Conservation (phyloP, 2,797 vertebrate genomes). For the Chaetophractus vellerosus region DNA sequence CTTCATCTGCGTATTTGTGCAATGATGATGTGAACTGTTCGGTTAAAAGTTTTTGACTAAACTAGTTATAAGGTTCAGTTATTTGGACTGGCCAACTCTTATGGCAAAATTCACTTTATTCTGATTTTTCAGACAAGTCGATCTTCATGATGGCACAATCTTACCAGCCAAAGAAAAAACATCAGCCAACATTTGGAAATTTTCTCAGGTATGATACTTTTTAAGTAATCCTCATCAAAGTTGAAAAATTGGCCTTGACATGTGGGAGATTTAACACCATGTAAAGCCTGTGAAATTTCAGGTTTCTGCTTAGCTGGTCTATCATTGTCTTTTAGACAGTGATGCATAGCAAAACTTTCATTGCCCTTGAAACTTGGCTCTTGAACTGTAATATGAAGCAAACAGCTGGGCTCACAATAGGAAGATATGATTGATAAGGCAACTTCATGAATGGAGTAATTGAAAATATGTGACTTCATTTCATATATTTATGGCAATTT, state of each 20-base stretch:
- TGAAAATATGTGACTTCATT: constrained; percentile 83
- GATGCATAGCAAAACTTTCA: constrained; percentile 55
- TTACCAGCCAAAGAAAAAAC: not conserved
- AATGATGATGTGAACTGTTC: not conserved
- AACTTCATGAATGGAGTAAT: constrained; percentile 84
- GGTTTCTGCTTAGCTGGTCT: constrained; percentile 59
- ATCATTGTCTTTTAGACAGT: constrained; percentile 71
- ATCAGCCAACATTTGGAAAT: not conserved
- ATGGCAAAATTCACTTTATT: not conserved
- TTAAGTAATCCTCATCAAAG: not conserved
- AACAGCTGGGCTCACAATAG: constrained; percentile 72
- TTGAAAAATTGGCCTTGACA: constrained; percentile 12
- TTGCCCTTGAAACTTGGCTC: constrained; percentile 70
- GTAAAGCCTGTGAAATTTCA: constrained; percentile 33
- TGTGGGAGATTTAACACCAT: constrained; percentile 27
- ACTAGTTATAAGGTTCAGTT: not conserved
- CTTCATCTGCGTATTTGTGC: not conserved
- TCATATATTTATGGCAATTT: constrained; percentile 76
- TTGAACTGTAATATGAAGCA: constrained; percentile 70
- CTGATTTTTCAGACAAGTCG: not conserved
- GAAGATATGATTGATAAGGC: constrained; percentile 79
- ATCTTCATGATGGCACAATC: not conserved
- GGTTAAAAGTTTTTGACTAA: not conserved
- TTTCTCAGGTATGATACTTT: not conserved
- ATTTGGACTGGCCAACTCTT: not conserved